Base-by-base conservation (phyloP, 2,113 vertebrate species). In the Phrynosoma platyrhinos region DNA sequence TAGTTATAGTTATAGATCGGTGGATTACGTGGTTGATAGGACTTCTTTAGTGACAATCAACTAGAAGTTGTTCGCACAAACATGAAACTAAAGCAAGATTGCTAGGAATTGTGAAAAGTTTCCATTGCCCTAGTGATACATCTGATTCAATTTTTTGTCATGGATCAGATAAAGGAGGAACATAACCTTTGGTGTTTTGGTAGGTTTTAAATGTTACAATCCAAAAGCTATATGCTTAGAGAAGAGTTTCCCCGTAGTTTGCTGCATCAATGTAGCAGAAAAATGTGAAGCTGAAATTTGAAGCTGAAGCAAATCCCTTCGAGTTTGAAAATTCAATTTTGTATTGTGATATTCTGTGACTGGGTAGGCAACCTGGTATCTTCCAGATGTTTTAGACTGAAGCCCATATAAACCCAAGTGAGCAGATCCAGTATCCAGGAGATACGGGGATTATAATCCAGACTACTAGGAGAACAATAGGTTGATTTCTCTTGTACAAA, bases 1-100 rank as follows among this genome's bases (percentile, higher is more conserved):
- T 36, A 36, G 93, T 94, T 88, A 86, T 83, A 64, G 83, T 90
- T 92, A 79, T 58, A 36, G 83, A 91, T 90, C 88, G 91, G 71
- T 52, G 83, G 78, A 88, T 92, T 90, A 86, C 89, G 82, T 83
- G 85, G 71, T 85, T 72, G 47, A 81, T 83, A 32, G 85, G 89
- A 55, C 90, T 66, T 91, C 84, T 74, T 71, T 77, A 36, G 89
- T 85, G 88, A 80, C 5, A 16, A 71, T 71, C 12, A 80, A 12
- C 68, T 9, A 42, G 32, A 81, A 87, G 8, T 62, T 3, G 36
- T 30, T 53, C n/a, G 30, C 9, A 8, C 16, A 58, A 47, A 53
- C 10, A n/a, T 25, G 21, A 74, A 81, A 14, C 79, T 27, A 32
- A 62, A 42, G 23, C 40, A n/a, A 20, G 25, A 13, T 87, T 74